These are phyloP conservation scores for Pristionchus japonicus DNA, from an alignment of 2,888 invertebrate species.

Conservation along the genomic window DNA sequence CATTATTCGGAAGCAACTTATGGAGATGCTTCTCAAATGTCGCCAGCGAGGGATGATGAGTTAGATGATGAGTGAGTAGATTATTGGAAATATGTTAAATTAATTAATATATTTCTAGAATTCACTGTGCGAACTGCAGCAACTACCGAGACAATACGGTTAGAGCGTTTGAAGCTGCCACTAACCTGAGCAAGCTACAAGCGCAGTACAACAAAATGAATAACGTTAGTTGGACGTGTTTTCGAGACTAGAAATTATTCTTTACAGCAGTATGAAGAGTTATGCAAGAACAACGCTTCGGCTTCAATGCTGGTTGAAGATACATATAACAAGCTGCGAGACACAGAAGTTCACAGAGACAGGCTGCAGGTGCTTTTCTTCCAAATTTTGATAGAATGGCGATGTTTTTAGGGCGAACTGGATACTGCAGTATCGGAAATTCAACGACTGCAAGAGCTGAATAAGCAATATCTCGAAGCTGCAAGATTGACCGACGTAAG, in stretches of 20 bases:
- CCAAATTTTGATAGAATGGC: too few relatives aligned
- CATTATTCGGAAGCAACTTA: background rate
- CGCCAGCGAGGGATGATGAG: background rate
- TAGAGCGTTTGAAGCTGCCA: background rate
- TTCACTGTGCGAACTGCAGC: background rate
- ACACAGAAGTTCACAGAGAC: background rate
- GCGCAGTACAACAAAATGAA: background rate
- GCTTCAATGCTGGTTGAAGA: background rate
- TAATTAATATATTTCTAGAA: background rate
- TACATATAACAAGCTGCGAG: background rate
- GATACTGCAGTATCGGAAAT: background rate
- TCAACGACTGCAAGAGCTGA: background rate
- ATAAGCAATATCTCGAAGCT: background rate
- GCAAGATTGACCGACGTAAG: slow-evolving; percentile 7
- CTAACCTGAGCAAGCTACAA: background rate
- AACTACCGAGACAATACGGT: background rate
- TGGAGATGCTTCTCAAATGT: background rate
- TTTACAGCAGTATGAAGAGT: background rate
- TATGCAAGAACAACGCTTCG: background rate
- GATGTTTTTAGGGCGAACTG: background rate
- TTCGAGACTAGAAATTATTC: too few relatives aligned
- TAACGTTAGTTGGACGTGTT: too few relatives aligned
- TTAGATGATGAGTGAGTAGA: background rate
- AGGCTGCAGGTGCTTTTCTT: background rate
- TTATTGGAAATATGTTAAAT: background rate